Conservation (phyloP, 2,113 vertebrate genomes). For the Plecturocebus donacophilus region DNA sequence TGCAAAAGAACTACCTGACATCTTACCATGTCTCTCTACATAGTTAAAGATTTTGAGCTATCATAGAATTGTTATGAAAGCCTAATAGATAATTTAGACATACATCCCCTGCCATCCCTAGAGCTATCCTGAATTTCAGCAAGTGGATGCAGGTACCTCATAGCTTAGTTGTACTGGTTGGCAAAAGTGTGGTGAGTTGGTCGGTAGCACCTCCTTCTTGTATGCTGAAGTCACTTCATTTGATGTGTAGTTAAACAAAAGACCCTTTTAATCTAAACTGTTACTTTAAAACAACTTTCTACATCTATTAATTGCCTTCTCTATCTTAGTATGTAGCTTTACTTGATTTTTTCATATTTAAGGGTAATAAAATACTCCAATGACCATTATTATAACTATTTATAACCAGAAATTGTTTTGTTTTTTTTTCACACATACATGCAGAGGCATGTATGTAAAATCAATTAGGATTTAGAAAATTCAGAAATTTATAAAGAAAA, state of each 20-base stretch:
- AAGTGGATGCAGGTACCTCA: background rate
- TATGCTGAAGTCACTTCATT: background rate
- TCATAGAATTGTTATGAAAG: background rate
- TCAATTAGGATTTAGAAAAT: background rate
- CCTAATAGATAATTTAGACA: background rate
- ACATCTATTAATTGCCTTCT: background rate
- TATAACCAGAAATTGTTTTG: background rate
- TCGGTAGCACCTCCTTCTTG: background rate
- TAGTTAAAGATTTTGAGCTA: background rate
- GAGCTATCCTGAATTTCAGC: background rate
- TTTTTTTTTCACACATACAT: background rate
- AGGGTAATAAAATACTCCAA: background rate
- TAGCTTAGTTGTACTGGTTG: background rate
- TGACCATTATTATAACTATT: background rate
- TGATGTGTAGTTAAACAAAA: background rate
- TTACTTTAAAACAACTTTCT: slow-evolving; percentile 20
- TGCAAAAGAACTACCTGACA: background rate
- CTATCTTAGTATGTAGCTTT: background rate
- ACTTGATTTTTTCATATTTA: background rate
- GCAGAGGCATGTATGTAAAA: background rate
- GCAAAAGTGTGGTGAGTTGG: background rate
- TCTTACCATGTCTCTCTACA: background rate
- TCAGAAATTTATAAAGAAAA: background rate
- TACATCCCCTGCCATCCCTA: background rate
- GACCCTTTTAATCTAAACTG: background rate